Evolutionary conservation across 2,888 invertebrate species (phyloP), one percentile per base, ranked within the genome.

Genomic region (Capitulum mitella): DNA sequence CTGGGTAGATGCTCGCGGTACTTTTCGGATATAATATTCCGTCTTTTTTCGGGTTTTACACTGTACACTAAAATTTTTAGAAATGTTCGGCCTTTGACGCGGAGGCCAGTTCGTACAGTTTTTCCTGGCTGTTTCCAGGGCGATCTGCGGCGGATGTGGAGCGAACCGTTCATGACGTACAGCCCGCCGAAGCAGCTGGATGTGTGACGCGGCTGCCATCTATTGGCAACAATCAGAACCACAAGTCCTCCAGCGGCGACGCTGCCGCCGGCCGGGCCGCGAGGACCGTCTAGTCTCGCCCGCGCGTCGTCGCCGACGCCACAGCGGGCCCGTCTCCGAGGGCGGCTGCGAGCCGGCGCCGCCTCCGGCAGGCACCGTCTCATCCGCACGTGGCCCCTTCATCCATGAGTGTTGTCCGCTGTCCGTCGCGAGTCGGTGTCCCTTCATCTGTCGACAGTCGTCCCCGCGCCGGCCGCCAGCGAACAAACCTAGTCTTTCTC

Each of bases 61-160:
- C n/a, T n/a, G n/a, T n/a, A n/a, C n/a, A n/a, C n/a, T n/a, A n/a
- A n/a, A n/a, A n/a, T n/a, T n/a, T n/a, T n/a, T n/a, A n/a, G n/a
- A n/a, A n/a, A n/a, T n/a, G n/a, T n/a, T n/a, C n/a, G n/a, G n/a
- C n/a, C n/a, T n/a, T n/a, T n/a, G n/a, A n/a, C n/a, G n/a, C n/a
- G n/a, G n/a, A n/a, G n/a, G n/a, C n/a, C n/a, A n/a, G n/a, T n/a
- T n/a, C n/a, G n/a, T n/a, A n/a, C n/a, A n/a, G n/a, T n/a, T n/a
- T 54, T 46, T 29, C 19, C 37, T 37, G 16, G 77, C 78, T 61
- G 79, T 82, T 88, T 86, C 14, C 87, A 97, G 97, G 97, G 98
- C 82, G 98, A 98, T 88, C 89, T 98, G 84, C 89, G 96, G 85
- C 90, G 97, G 84, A 98, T 98, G 97, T 98, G 98, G 98, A 95